Percentiles rank a stretch among this genome's conserved stretches.
phyloP scores from a whole-genome alignment of 2,113 vertebrate species.

The Agelaius phoeniceus region DNA sequence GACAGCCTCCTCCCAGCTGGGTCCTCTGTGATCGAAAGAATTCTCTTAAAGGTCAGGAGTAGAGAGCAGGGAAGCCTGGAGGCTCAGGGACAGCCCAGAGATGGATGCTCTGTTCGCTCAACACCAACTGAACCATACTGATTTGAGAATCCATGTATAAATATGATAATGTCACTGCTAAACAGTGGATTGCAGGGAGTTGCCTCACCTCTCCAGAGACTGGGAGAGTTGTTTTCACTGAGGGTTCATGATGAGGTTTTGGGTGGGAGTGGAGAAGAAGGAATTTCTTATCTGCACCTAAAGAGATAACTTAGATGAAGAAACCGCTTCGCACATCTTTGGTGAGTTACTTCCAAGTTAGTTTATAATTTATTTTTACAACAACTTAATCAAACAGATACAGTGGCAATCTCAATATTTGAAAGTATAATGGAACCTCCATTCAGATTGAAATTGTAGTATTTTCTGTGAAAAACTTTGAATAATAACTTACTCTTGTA shows the following conservation, averaged over 20 bases:
- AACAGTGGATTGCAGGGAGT: not conserved
- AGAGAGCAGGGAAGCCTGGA: not conserved
- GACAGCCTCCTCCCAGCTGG: not conserved
- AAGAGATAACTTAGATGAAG: constrained; percentile 3
- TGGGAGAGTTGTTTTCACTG: not conserved
- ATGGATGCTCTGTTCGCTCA: not conserved
- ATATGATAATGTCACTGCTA: not conserved
- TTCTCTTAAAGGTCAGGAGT: not conserved
- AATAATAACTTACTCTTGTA: not conserved
- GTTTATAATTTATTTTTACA: not conserved
- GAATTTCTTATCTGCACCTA: constrained; percentile 16
- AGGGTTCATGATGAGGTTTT: not conserved
- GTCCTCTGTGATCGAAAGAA: not conserved
- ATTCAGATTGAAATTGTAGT: not conserved
- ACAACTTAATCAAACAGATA: not conserved
- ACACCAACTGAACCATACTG: not conserved
- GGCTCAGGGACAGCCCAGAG: not conserved
- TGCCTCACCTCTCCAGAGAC: not conserved
- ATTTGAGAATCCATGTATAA: not conserved
- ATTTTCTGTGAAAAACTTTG: not conserved
- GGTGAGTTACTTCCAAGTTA: not conserved
- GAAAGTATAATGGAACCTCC: not conserved
- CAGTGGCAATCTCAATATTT: not conserved
- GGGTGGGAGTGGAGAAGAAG: not conserved
- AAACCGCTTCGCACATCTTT: not conserved